phyloP scores from a whole-genome alignment of 2,797 vertebrate genomes.

The Anabas testudineus region DNA sequence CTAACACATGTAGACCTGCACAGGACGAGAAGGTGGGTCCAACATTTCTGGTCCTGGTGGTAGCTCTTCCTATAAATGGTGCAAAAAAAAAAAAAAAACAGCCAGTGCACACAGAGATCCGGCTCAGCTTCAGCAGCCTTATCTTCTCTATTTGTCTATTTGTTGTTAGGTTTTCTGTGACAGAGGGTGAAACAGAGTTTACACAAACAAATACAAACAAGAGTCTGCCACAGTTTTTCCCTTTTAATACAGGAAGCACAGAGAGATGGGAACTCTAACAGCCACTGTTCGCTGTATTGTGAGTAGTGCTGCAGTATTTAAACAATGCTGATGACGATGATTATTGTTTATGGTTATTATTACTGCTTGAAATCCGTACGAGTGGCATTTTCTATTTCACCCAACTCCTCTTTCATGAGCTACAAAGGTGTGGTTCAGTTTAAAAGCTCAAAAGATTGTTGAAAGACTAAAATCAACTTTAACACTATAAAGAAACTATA shows the following conservation, averaged over 20 bases:
- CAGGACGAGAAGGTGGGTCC: not conserved
- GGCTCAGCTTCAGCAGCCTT: conserved; percentile 13
- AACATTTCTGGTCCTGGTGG: not conserved
- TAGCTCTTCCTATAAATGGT: conserved; percentile 13
- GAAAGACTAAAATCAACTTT: not conserved
- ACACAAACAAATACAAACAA: conserved; percentile 37
- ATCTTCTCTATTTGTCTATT: conserved; percentile 55
- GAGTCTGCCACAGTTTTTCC: conserved; percentile 24
- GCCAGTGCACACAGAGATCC: conserved; percentile 3
- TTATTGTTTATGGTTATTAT: no score
- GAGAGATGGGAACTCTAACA: conserved; percentile 5
- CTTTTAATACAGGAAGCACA: conserved; percentile 28
- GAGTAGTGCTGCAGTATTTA: not conserved
- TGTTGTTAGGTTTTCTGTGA: conserved; percentile 50
- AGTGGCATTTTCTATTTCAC: not conserved
- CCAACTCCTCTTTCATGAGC: not conserved
- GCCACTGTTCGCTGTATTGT: no score
- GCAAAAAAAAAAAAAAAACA: no score
- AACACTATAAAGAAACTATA: not conserved
- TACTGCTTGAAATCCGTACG: not conserved
- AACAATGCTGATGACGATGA: no score
- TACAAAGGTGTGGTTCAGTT: no score
- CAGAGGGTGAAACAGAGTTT: conserved; percentile 43
- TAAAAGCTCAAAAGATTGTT: no score
- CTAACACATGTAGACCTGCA: conserved; percentile 16